Conservation (phyloP, 2,113 vertebrate genomes). For the Cochlearius cochlearius region DNA sequence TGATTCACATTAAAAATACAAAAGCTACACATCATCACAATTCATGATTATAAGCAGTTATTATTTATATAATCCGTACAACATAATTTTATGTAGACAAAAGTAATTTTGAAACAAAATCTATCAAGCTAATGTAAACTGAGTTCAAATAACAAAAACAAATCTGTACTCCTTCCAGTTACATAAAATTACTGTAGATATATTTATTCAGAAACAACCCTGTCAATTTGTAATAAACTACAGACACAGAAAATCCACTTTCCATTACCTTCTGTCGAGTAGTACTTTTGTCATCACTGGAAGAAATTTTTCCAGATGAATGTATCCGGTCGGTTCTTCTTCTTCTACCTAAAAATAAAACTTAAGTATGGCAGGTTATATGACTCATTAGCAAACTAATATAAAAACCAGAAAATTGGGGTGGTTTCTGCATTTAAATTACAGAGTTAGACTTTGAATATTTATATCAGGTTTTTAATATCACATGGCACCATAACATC, state of each 20-base stretch:
- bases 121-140: background rate
- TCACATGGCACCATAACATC: background rate
- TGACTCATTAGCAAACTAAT: background rate
- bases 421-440: background rate
- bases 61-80: background rate
- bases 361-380: background rate
- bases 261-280: constrained; percentile 80
- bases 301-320: constrained; percentile 88
- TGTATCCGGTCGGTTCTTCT: constrained; percentile 82
- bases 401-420: background rate
- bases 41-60: background rate
- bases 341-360: constrained; percentile 83
- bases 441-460: background rate
- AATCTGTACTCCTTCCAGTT: background rate
- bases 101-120: background rate
- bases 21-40: background rate
- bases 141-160: background rate
- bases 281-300: constrained; percentile 86
- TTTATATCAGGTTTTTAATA: background rate
- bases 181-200: background rate
- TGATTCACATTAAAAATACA: background rate
- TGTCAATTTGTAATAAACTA: background rate
- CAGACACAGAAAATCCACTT: background rate
- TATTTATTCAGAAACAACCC: background rate
- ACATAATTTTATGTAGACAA: background rate